Percentiles rank a stretch among this genome's conserved stretches.
Conservation (phyloP, 2,797 vertebrate species). For the Cephalopachus bancanus region DNA sequence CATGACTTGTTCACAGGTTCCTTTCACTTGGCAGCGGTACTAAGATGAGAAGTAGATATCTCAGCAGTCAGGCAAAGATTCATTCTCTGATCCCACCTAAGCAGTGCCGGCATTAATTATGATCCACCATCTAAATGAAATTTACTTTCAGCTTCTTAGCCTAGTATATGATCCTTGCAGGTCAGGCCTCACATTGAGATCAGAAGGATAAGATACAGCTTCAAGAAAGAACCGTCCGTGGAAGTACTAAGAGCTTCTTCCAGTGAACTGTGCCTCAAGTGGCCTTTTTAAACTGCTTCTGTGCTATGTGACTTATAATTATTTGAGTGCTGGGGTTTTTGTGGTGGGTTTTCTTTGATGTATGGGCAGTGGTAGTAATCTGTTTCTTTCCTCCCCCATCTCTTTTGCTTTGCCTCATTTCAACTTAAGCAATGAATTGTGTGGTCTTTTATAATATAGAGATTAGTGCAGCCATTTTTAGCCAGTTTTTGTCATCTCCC, state of each 20-base stretch:
- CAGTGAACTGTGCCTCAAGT: not conserved
- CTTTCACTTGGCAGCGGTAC: accelerated
- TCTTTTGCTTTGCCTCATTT: slow-evolving; percentile 64
- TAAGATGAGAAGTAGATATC: not conserved
- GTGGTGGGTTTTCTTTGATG: not conserved
- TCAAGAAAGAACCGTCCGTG: not conserved
- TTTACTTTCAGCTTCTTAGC: not conserved
- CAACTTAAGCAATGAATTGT: slow-evolving; percentile 53
- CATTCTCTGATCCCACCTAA: not conserved
- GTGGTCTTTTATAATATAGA: slow-evolving; percentile 19
- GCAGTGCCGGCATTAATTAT: not conserved
- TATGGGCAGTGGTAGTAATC: slow-evolving; percentile 54
- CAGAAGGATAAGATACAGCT: not conserved
- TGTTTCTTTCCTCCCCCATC: not conserved
- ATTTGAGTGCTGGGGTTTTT: slow-evolving; percentile 64
- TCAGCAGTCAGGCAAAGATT: not conserved
- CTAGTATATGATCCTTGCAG: not conserved
- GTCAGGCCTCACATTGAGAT: not conserved
- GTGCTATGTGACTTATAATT: not conserved
- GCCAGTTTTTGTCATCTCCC: slow-evolving; percentile 47
- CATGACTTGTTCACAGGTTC: not conserved
- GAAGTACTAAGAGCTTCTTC: not conserved
- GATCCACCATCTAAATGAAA: not conserved
- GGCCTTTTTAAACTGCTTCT: not conserved
- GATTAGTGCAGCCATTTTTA: slow-evolving; percentile 70